A percentile compares a stretch with the other conserved stretches of the same genome.
Conservation (phyloP, 2,113 vertebrate genomes). For the Sylvietta virens region DNA sequence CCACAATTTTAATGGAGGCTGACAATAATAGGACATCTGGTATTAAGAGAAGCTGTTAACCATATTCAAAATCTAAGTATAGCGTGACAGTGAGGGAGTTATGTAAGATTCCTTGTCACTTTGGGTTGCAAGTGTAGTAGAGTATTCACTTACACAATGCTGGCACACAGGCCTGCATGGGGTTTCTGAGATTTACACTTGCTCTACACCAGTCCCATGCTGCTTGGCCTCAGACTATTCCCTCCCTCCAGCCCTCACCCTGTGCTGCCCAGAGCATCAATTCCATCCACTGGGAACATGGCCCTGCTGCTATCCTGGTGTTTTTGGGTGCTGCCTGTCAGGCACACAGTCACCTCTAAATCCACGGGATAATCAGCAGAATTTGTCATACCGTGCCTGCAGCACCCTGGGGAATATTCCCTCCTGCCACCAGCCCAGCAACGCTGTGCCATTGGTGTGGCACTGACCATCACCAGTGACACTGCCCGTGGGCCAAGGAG, state of each 20-base stretch:
- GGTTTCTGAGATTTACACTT: not conserved
- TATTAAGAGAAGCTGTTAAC: constrained; percentile 45
- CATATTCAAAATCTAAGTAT: constrained; percentile 21
- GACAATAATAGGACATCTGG: constrained; percentile 38
- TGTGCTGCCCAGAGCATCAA: not conserved
- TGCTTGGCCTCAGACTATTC: not conserved
- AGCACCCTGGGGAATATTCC: not conserved
- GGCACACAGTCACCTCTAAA: not conserved
- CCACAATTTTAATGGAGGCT: not conserved
- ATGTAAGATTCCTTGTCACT: constrained; percentile 22
- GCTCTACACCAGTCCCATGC: accelerated
- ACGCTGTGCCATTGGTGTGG: not conserved
- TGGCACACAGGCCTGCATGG: not conserved
- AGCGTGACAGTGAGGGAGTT: constrained; percentile 3
- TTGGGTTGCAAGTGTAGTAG: not conserved
- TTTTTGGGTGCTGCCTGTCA: not conserved
- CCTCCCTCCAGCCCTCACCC: not conserved
- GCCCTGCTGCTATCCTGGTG: not conserved
- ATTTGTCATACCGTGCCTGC: not conserved
- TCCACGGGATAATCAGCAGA: not conserved
- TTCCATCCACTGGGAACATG: not conserved
- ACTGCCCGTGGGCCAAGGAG: not conserved
- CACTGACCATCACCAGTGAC: not conserved
- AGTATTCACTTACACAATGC: not conserved
- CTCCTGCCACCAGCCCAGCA: not conserved